These are phyloP conservation scores for Percina caprodes DNA, from an alignment of 2,113 vertebrate species.

Conservation along the genomic window DNA sequence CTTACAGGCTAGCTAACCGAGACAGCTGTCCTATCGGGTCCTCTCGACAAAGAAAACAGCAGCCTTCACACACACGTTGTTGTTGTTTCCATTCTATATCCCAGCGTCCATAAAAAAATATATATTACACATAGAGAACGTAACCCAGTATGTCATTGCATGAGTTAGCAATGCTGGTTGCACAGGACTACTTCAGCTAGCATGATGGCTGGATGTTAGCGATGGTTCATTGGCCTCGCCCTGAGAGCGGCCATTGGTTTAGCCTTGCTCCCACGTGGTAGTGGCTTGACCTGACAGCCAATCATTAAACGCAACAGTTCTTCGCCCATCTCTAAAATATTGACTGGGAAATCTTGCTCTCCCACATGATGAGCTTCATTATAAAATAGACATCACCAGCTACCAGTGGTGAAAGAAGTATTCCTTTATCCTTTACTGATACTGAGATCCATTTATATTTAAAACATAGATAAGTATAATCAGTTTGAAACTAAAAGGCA, in stretches of 20 bases:
- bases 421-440: not conserved
- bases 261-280: constrained; percentile 35
- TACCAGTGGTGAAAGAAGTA: no score
- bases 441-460: not conserved
- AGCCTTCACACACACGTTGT: constrained; percentile 28
- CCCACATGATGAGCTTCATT: constrained; percentile 15
- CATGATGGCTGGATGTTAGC: constrained; percentile 56
- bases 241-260: constrained; percentile 49
- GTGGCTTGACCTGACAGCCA: constrained; percentile 12
- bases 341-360: not conserved
- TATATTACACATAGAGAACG: not conserved
- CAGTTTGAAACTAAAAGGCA: not conserved
- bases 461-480: not conserved
- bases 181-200: constrained; percentile 55
- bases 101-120: not conserved
- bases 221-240: constrained; percentile 50
- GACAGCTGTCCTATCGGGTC: constrained; percentile 23
- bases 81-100: constrained; percentile 54
- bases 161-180: constrained; percentile 52
- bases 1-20: constrained; percentile 46
- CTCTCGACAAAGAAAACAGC: constrained; percentile 12
- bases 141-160: not conserved
- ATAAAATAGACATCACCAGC: not conserved
- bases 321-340: constrained; percentile 8
- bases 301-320: constrained; percentile 24